Percentiles rank a stretch among this genome's conserved stretches.
Conservation (phyloP, 2,888 invertebrate species). For the Acleris literana region DNA sequence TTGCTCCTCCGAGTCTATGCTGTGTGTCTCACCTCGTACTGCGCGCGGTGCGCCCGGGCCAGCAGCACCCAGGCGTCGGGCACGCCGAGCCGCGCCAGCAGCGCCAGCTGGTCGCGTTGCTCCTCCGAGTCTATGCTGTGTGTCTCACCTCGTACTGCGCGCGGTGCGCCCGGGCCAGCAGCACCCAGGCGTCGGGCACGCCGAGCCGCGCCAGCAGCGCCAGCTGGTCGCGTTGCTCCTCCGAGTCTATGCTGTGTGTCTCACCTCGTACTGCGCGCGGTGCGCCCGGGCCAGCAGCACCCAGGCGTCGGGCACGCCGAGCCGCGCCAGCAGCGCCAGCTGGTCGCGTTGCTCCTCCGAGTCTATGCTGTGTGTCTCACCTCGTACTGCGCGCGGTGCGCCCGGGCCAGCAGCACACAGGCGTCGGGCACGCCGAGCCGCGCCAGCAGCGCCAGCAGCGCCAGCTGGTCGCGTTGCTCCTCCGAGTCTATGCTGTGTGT, state of each 20-base stretch:
- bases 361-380: too few relatives aligned
- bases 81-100: conserved; percentile 86
- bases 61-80: conserved; percentile 90
- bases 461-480: conserved; percentile 80
- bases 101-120: conserved; percentile 80
- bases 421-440: conserved; percentile 87
- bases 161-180: conserved; percentile 88
- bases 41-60: conserved; percentile 88
- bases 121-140: conserved; percentile 76
- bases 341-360: conserved; percentile 77
- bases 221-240: conserved; percentile 78
- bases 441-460: conserved; percentile 84
- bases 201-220: conserved; percentile 85
- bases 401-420: conserved; percentile 93
- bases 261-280: conserved; percentile 77
- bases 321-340: conserved; percentile 83
- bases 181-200: conserved; percentile 90
- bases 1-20: conserved; percentile 73
- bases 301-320: conserved; percentile 90
- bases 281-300: conserved; percentile 91
- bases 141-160: conserved; percentile 80
- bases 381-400: conserved; percentile 81
- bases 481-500: too few relatives aligned
- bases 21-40: too few relatives aligned
- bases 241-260: too few relatives aligned